phyloP scores from a whole-genome alignment of 30 jellyfish, hydroid and myxozoan species.

The Aurelia aurita region DNA sequence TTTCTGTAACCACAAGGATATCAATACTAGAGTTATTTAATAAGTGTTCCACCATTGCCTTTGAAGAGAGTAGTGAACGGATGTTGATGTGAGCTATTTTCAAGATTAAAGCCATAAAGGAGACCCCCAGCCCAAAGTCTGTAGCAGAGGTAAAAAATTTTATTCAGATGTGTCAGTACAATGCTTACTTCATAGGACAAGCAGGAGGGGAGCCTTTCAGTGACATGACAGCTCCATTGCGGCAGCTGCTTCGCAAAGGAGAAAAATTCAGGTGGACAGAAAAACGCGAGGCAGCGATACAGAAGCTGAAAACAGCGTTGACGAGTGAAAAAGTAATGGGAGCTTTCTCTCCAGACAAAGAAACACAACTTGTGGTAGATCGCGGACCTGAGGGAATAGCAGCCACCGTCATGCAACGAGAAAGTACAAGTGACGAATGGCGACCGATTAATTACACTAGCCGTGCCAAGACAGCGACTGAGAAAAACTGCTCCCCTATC shows the following conservation, averaged over 20 bases:
- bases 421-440: constrained; percentile 6
- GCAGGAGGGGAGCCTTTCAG: no score
- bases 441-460: no score
- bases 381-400: constrained; percentile 7
- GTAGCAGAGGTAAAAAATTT: background rate
- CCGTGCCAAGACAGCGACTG: no score
- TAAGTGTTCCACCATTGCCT: background rate
- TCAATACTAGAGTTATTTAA: background rate
- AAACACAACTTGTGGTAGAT: constrained; percentile 30
- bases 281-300: constrained; percentile 31
- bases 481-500: no score
- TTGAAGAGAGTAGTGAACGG: background rate
- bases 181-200: no score
- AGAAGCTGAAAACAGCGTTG: constrained; percentile 24
- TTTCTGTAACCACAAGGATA: background rate
- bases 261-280: constrained; percentile 19
- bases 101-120: constrained; percentile 1
- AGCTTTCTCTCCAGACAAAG: background rate
- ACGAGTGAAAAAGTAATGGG: constrained; percentile 1
- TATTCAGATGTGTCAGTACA: no score
- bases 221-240: constrained; percentile 39
- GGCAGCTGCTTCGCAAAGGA: constrained; percentile 11
- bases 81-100: background rate
- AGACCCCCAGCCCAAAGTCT: constrained; percentile 11
- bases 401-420: constrained; percentile 7